phyloP scores from a whole-genome alignment of 2,888 invertebrate genomes.

The Anthrax anthrax region DNA sequence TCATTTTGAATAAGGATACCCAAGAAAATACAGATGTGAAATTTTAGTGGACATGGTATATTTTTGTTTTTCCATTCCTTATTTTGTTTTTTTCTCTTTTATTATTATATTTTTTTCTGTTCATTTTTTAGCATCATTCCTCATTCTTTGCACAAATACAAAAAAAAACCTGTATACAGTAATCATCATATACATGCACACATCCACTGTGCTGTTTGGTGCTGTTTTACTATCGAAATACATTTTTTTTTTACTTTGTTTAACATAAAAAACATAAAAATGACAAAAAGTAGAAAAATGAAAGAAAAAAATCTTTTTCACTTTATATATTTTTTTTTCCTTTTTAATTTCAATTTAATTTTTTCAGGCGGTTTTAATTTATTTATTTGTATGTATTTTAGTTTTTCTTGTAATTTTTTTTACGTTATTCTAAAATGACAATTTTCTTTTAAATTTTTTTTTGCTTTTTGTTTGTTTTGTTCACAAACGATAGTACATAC shows the following conservation, averaged over 20 bases:
- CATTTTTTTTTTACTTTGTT: no score
- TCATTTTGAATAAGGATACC: background rate
- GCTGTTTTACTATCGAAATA: no score
- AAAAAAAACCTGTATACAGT: no score
- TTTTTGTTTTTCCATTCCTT: background rate
- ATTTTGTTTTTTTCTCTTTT: no score
- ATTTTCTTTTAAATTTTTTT: no score
- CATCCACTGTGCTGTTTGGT: no score
- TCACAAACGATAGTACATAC: background rate
- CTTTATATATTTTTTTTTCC: background rate
- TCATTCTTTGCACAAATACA: background rate
- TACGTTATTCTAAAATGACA: no score
- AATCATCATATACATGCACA: no score
- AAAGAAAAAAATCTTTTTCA: constrained; percentile 4
- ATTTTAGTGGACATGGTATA: constrained; percentile 1
- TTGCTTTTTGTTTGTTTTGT: no score
- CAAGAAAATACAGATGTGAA: constrained; percentile 7
- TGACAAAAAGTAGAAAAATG: background rate
- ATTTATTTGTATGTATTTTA: background rate
- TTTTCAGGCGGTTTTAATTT: background rate
- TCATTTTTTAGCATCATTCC: background rate
- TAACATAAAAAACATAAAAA: no score
- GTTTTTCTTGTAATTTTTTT: constrained; percentile 4
- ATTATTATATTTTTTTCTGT: no score
- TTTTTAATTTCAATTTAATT: constrained; percentile 8